Conservation (phyloP, 2,113 vertebrate genomes). For the Epinephelus cyanopodus region DNA sequence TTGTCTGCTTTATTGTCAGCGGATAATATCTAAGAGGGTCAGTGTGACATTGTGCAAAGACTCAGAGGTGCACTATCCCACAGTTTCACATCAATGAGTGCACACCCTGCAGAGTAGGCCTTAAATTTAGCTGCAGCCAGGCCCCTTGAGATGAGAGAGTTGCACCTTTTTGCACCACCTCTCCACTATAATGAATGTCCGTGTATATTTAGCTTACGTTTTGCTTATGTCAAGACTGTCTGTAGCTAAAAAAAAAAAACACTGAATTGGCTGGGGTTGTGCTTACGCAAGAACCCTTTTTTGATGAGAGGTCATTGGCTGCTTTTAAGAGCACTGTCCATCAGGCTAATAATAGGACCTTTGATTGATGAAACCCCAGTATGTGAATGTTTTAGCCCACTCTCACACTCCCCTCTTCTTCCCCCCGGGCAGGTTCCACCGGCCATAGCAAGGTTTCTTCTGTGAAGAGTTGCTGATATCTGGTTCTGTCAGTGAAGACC, state of each 20-base stretch:
- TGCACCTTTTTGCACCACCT: constrained; percentile 53
- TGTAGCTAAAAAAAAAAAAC: constrained; percentile 31
- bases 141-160: constrained; percentile 58
- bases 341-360: constrained; percentile 66
- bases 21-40: neutral
- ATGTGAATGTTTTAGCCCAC: constrained; percentile 17
- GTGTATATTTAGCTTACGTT: constrained; percentile 70
- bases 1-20: neutral
- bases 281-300: constrained; percentile 53
- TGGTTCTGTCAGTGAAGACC: constrained; percentile 79
- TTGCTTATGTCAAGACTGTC: constrained; percentile 46
- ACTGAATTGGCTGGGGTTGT: constrained; percentile 36
- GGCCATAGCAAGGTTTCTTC: constrained; percentile 98
- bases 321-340: constrained; percentile 13
- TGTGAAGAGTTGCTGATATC: constrained; percentile 93
- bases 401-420: constrained; percentile 36
- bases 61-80: constrained; percentile 22
- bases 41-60: constrained; percentile 42
- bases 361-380: constrained; percentile 63
- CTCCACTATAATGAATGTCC: constrained; percentile 73
- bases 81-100: constrained; percentile 17
- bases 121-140: constrained; percentile 65
- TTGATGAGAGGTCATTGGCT: constrained; percentile 37
- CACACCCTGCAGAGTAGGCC: constrained; percentile 45
- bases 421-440: constrained; percentile 90